A percentile compares a stretch with the other conserved stretches of the same genome.
phyloP scores from a whole-genome alignment of 2,888 invertebrate species.

The Agrochola macilenta region DNA sequence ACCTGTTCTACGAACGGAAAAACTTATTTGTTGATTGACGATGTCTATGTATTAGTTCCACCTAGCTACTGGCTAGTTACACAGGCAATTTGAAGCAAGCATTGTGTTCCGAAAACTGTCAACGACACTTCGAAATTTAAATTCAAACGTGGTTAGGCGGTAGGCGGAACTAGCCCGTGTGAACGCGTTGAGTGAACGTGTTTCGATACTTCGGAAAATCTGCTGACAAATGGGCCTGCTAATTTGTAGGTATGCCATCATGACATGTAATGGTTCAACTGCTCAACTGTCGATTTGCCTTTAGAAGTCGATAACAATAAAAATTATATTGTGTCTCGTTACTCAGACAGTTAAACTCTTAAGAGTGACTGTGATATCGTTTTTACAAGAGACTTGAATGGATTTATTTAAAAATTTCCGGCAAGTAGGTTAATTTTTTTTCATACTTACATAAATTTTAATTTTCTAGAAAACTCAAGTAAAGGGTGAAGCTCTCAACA shows the following conservation, averaged over 20 bases:
- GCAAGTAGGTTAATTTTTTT: neutral
- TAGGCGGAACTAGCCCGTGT: neutral
- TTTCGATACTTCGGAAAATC: conserved; percentile 1
- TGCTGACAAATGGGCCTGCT: neutral
- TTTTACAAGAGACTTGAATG: neutral
- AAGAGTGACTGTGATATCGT: neutral
- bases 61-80: conserved; percentile 2
- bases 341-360: too few relatives aligned
- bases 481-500: neutral
- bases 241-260: neutral
- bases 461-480: too few relatives aligned
- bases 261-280: too few relatives aligned
- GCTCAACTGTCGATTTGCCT: too few relatives aligned
- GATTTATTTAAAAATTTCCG: neutral
- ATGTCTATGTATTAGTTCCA: conserved; percentile 38
- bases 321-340: too few relatives aligned
- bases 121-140: conserved; percentile 21
- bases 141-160: neutral
- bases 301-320: too few relatives aligned
- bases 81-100: conserved; percentile 4
- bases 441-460: too few relatives aligned
- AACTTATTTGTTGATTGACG: conserved; percentile 51
- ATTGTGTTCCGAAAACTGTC: conserved; percentile 10
- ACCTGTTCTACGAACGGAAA: conserved; percentile 61
- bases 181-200: neutral